Evolutionary conservation across 2,113 vertebrate genomes (phyloP), one percentile per base, ranked within the genome.

Genomic region (Capra hircus): DNA sequence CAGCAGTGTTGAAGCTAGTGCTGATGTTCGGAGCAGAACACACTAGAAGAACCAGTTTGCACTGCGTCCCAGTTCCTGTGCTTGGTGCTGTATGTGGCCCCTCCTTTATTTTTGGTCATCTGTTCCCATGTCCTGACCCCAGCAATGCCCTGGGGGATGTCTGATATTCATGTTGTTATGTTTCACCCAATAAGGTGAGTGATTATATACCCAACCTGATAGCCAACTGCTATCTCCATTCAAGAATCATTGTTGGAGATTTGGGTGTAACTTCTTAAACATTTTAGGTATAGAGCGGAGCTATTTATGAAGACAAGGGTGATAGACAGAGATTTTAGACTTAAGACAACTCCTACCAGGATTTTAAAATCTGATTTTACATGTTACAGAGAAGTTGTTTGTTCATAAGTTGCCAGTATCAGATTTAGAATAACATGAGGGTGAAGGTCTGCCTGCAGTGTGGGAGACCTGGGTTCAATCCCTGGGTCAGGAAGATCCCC

Each of bases 351-450:
- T 82, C 5, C 27, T 93, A 55, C 30, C 77, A 52, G 27, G 55
- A 52, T 94, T 82, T 88, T 90, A 43, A 52, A 62, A 27, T 59
- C 43, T 80, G 64, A 90, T 55, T 96, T 64, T 84, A 11, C 40
- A 2, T 53, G 19, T 43, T 59, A 64, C 27, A 77, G 40, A 84
- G 40, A 48, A 6, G 4, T 55, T 71, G 81, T 86, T 10, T 6
- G 36, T 74, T 74, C 36, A 25, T 36, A n/a, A 64, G 40, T 82
- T 36, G 28, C 48, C 15, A 60, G 53, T 80, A 2, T 40, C 48
- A 25, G 30, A 40, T 59, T 78, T 95, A 77, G n/a, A 94, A 40
- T 59, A 83, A 33, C 3, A 25, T 3, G 28, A 30, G 2, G 11
- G 7, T 43, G 45, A 81, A 85, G 4, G 19, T 62, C n/a, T 71